Percentiles rank a stretch among this genome's conserved stretches.
phyloP scores from a whole-genome alignment of 2,113 vertebrate species.

The Excalfactoria chinensis region DNA sequence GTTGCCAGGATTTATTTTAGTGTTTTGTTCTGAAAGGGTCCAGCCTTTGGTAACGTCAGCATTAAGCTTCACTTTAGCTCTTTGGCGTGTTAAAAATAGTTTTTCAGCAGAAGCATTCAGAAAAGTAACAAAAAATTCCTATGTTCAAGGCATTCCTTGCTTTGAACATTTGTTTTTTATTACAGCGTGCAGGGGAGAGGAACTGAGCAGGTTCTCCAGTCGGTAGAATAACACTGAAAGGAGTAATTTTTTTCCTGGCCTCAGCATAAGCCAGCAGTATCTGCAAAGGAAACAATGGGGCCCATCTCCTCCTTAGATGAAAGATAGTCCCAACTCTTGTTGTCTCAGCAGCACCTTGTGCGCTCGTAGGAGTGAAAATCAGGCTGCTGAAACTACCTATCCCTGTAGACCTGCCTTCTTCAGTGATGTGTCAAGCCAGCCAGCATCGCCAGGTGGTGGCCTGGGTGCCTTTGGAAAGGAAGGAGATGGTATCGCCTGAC shows the following conservation, averaged over 20 bases:
- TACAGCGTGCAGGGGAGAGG: neutral
- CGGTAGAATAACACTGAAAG: neutral
- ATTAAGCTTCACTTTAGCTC: neutral
- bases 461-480: neutral
- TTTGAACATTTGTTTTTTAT: constrained; percentile 44
- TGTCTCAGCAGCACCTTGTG: neutral
- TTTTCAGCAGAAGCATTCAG: neutral
- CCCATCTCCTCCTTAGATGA: constrained; percentile 2
- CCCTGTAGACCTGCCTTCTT: neutral
- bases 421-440: neutral
- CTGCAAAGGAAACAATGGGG: constrained; percentile 9
- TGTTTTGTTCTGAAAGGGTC: neutral
- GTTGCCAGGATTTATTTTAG: constrained; percentile 46
- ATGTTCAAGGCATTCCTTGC: neutral
- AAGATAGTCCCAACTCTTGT: neutral
- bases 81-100: neutral
- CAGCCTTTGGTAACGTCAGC: neutral
- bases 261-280: neutral
- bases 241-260: neutral
- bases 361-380: neutral
- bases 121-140: neutral
- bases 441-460: neutral
- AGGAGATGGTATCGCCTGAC: constrained; percentile 6
- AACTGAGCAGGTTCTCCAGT: neutral
- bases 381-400: neutral